These are phyloP conservation scores for Drosophila santomea DNA, from an alignment of 1,140 invertebrate species.

Conservation along the genomic window DNA sequence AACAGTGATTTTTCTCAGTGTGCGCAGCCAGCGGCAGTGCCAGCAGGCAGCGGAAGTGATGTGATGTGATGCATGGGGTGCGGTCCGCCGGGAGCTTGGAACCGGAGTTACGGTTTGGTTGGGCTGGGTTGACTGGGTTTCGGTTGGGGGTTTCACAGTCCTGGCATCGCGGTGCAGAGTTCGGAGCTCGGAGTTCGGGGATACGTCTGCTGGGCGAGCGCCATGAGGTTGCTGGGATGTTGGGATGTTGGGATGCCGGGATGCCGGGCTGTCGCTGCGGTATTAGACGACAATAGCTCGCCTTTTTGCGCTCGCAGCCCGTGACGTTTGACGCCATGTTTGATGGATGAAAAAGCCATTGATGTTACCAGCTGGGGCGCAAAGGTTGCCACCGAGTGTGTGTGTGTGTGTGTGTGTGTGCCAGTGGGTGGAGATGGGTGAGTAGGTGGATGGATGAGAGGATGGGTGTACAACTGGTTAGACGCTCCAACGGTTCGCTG, in stretches of 20 bases:
- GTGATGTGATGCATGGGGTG: conserved; percentile 82
- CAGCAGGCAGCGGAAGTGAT: conserved; percentile 78
- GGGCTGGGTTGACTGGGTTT: not conserved
- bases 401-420: conserved; percentile 18
- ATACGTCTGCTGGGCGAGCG: conserved; percentile 24
- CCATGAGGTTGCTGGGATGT: conserved; percentile 37
- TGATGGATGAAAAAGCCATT: conserved; percentile 84
- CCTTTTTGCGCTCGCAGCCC: conserved; percentile 77
- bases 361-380: conserved; percentile 81
- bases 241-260: conserved; percentile 39
- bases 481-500: conserved; percentile 17
- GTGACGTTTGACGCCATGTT: conserved; percentile 84
- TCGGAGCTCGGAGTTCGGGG: conserved; percentile 15
- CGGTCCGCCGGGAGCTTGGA: conserved; percentile 35
- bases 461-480: conserved; percentile 25
- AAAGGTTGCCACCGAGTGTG: conserved; percentile 60
- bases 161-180: conserved; percentile 3
- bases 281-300: conserved; percentile 83
- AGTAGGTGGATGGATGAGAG: not conserved
- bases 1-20: not conserved
- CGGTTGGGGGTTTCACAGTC: conserved; percentile 5
- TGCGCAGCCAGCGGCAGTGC: conserved; percentile 2
- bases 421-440: not conserved
- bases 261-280: conserved; percentile 62
- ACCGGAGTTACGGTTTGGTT: conserved; percentile 34